Evolutionary conservation across 1,140 invertebrate species (phyloP), one percentile per base, ranked within the genome.

Genomic region (Drosophila equinoxialis): DNA sequence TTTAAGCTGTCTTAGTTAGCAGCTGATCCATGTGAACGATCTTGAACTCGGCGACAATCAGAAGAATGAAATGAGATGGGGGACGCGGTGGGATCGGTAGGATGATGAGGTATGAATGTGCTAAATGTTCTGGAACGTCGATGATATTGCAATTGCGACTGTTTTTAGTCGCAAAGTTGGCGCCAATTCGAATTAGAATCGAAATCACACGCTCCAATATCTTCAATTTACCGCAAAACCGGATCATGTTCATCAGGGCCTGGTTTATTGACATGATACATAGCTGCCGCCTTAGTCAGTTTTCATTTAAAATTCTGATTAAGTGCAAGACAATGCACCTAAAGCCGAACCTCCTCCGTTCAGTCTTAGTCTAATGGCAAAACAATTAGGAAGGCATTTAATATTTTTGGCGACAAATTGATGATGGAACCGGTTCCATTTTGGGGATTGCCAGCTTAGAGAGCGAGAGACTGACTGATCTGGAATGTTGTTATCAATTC

Each of bases 361-460:
- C 30, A 41, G 58, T 48, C 65, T 35, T 76, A 74, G 68, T 66
- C 83, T 87, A 83, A 87, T 89, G 80, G 73, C 79, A 89, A 83
- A 77, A 72, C 83, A 87, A 89, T 90, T 90, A 81, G 85, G 85
- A 84, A 84, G 84, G 77, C 58, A 79, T 90, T 90, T 81, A 33
- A 10, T 77, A 64, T 60, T 55, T 55, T 70, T 84, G 78, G 72
- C 78, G 77, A 80, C 68, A 77, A 80, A 74, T 74, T 76, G 72
- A 35, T 63, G 41, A 62, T 65, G 65, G 63, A 65, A 71, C 68
- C 70, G 72, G 81, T 79, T 81, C 45, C 45, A 51, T 51, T 35
- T 13, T 63, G 74, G 35, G 64, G 75, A 71, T 71, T 77, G 71
- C 66, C 64, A 64, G 58, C 77, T 58, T 51, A 2, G 33, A 73